These are phyloP conservation scores for Stichopus chloronotus DNA, from an alignment of 35 echinoderm and acorn worm genomes.

Conservation along the genomic window DNA sequence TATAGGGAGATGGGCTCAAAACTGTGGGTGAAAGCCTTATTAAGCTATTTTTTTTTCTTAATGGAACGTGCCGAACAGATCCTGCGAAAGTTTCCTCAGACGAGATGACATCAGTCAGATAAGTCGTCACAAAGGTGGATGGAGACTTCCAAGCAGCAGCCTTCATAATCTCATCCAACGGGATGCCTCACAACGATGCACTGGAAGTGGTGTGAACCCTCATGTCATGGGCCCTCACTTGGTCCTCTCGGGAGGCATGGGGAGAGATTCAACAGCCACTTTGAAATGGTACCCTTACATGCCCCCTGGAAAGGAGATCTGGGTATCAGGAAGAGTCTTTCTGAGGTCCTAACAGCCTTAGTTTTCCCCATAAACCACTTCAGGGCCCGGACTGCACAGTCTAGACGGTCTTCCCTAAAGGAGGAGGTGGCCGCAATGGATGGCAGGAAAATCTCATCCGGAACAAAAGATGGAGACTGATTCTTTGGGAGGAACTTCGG, in stretches of 20 bases:
- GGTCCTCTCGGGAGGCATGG: neutral
- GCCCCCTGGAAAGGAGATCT: neutral
- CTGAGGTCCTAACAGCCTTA: neutral
- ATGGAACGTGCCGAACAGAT: neutral
- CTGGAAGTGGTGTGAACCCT: neutral
- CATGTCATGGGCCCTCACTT: too few relatives aligned
- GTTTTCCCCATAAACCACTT: neutral
- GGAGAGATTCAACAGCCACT: neutral
- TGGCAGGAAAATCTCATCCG: too few relatives aligned
- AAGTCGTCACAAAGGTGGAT: neutral
- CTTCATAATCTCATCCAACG: neutral
- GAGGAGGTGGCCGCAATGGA: neutral
- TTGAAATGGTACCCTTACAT: conserved; percentile 1
- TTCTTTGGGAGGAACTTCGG: conserved; percentile 7
- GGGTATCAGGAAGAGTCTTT: neutral
- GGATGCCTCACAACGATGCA: neutral
- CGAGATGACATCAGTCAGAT: neutral
- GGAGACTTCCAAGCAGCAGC: too few relatives aligned
- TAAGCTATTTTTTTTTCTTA: too few relatives aligned
- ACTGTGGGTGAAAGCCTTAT: too few relatives aligned
- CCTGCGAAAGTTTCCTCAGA: neutral
- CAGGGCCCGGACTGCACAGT: neutral
- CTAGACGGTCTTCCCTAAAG: neutral
- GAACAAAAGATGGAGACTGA: conserved; percentile 6
- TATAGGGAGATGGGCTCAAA: too few relatives aligned